Conservation (phyloP, 64 coral and sea anemone genomes). For the Catalaphyllia jardinei region DNA sequence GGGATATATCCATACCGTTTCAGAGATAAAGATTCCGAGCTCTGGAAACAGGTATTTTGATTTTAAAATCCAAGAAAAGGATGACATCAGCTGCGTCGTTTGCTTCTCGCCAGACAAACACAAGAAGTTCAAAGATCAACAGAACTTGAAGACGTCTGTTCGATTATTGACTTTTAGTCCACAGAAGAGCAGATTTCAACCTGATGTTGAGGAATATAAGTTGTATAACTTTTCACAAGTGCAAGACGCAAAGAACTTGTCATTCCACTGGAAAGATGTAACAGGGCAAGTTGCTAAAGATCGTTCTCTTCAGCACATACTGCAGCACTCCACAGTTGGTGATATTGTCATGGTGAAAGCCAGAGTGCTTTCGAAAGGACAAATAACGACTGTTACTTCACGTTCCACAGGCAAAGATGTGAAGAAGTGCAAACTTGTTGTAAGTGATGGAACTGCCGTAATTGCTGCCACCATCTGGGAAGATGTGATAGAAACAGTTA, state of each 20-base stretch:
- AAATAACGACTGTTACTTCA: no score
- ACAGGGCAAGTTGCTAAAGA: not conserved
- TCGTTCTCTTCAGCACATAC: not conserved
- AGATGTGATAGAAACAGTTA: no score
- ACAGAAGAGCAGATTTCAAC: slow-evolving; percentile 20
- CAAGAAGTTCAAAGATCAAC: not conserved
- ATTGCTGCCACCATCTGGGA: not conserved
- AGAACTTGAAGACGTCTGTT: not conserved
- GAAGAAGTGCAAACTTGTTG: not conserved
- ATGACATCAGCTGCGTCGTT: no score
- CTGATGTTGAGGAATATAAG: slow-evolving; percentile 24
- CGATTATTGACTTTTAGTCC: slow-evolving; percentile 6
- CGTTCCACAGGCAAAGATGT: no score
- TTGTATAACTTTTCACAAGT: slow-evolving; percentile 22
- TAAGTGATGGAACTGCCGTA: not conserved
- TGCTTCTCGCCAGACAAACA: not conserved
- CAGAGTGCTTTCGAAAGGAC: no score
- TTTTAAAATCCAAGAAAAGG: slow-evolving; percentile 13
- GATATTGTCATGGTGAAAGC: no score
- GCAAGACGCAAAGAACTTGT: not conserved
- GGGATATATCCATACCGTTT: slow-evolving; percentile 56
- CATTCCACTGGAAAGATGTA: slow-evolving; percentile 26
- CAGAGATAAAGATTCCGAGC: slow-evolving; percentile 34
- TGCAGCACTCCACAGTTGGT: not conserved
- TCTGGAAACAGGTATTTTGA: slow-evolving; percentile 58